Conservation (phyloP, 2,113 vertebrate genomes). For the Suncus etruscus region DNA sequence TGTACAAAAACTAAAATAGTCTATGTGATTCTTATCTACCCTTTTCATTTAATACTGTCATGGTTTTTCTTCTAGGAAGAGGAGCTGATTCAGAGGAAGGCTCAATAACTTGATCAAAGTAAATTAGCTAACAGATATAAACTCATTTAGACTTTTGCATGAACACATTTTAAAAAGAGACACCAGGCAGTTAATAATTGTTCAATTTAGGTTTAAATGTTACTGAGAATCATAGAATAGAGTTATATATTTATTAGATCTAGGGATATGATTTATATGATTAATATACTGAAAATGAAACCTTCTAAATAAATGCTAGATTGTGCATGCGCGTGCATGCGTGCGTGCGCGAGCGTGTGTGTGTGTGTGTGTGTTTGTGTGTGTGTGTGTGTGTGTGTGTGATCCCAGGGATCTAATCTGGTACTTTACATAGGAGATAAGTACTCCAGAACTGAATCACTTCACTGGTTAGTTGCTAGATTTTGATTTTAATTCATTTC, state of each 20-base stretch:
- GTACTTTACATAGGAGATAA: not conserved
- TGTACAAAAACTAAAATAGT: not conserved
- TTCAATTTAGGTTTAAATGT: slow-evolving; percentile 49
- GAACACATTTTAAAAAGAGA: not conserved
- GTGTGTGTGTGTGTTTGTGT: too few species aligned
- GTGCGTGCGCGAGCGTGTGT: too few species aligned
- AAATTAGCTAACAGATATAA: not conserved
- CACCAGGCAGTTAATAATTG: not conserved
- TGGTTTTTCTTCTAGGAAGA: not conserved
- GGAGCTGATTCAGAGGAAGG: not conserved
- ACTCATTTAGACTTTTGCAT: not conserved
- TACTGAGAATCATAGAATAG: not conserved
- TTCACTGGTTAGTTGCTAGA: not conserved
- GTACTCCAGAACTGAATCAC: not conserved
- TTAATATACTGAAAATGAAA: not conserved
- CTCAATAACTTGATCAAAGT: not conserved
- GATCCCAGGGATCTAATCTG: not conserved
- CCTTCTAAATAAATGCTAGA: not conserved
- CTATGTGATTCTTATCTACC: slow-evolving; percentile 35
- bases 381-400: too few species aligned
- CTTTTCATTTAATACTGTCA: not conserved
- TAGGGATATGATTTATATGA: not conserved
- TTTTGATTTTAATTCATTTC: not conserved
- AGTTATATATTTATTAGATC: not conserved
- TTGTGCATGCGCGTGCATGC: not conserved